Evolutionary conservation across 2,888 invertebrate species (phyloP).

Genomic region (Bedellia somnulentella): DNA sequence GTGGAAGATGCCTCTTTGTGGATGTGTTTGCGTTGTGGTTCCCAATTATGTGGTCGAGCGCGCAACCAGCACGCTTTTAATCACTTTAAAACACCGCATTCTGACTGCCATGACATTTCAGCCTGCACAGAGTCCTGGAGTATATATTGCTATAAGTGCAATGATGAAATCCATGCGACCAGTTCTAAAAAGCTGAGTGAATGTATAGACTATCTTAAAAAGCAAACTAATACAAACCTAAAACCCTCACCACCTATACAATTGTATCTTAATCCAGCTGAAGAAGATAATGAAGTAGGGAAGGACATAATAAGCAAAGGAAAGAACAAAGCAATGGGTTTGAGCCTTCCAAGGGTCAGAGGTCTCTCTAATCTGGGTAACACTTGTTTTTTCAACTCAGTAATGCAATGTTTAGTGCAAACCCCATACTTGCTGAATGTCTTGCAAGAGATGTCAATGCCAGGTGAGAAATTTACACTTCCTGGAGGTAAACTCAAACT

Average conservation of each 20-base stretch:
- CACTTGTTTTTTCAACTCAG: constrained; percentile 97
- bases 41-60: constrained; percentile 72
- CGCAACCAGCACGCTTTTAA: constrained; percentile 71
- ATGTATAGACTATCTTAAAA: constrained; percentile 73
- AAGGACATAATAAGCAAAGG: constrained; percentile 20
- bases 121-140: constrained; percentile 72
- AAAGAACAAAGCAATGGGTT: constrained; percentile 32
- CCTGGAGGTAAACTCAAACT: constrained; percentile 71
- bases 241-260: constrained; percentile 19
- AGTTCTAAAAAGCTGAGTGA: constrained; percentile 70
- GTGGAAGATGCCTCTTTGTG: constrained; percentile 63
- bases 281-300: constrained; percentile 13
- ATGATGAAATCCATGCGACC: constrained; percentile 65
- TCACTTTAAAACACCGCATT: constrained; percentile 75
- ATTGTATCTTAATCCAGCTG: neutral
- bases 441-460: constrained; percentile 67
- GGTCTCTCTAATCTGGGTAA: constrained; percentile 92
- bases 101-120: constrained; percentile 74
- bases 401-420: constrained; percentile 89
- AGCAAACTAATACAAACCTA: constrained; percentile 34
- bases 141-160: constrained; percentile 81
- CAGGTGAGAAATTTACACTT: constrained; percentile 70
- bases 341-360: constrained; percentile 62
- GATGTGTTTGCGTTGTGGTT: constrained; percentile 83
- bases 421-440: constrained; percentile 77